Base-by-base conservation (phyloP, 2,113 vertebrate genomes). In the Nematolebias whitei region DNA sequence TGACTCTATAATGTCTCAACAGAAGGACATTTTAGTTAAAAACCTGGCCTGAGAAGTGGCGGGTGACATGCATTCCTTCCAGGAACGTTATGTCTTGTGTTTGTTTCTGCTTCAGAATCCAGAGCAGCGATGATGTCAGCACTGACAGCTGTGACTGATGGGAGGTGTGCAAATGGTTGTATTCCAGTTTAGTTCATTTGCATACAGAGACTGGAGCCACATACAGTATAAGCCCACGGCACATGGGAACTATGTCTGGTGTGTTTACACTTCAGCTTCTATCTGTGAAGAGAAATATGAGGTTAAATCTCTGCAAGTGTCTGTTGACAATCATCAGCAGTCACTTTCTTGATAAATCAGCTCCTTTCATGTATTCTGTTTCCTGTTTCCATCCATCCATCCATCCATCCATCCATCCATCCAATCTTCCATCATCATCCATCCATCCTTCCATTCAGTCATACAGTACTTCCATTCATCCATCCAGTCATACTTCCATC, bases 311-410 rank as follows among this genome's bases (percentile, higher is more conserved):
- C 68, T 40, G 54, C 62, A 75, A 79, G 79, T 82, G 73, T 80
- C 71, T 72, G 63, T 32, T 62, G 57, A 60, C 45, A 40, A 53
- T 8, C 35, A 80, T 84, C 77, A 64, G 62, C 82, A 84, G 80
- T 71, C 29, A 47, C 67, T 76, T 85, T 86, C 73, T 74, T 81
- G 74, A 84, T 69, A 83, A 76, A 80, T 68, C 22, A 23, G 47
- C 32, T 76, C 43, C 45, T 71, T 49, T 23, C 49, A 76, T 66
- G 63, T 64, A 47, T 63, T 72, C 22, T 12, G 35, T 39, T n/a
- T n/a, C n/a, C n/a, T n/a, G n/a, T n/a, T n/a, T n/a, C n/a, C n/a
- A n/a, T n/a, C n/a, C n/a, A n/a, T n/a, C n/a, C n/a, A n/a, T n/a
- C n/a, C n/a, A n/a, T n/a, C n/a, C n/a, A n/a, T n/a, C n/a, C n/a